Percentiles rank a stretch among this genome's conserved stretches.
Evolutionary conservation across 2,888 invertebrate genomes (phyloP).

Genomic region (Himalopsyche kuldschensis): DNA sequence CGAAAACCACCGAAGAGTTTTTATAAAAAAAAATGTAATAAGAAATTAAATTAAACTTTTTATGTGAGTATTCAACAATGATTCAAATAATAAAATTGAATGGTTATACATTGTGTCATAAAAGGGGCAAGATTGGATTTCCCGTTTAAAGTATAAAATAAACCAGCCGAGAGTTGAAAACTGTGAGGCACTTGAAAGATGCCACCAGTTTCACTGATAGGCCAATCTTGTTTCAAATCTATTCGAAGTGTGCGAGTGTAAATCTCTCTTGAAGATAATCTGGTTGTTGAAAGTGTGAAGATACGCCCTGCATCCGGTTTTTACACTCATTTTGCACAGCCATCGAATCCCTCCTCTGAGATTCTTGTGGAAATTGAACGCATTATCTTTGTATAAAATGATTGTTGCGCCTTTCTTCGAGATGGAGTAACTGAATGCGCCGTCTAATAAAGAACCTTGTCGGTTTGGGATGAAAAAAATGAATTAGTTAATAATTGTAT

Average conservation of each 20-base stretch:
- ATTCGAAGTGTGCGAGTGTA: neutral
- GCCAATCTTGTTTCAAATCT: neutral
- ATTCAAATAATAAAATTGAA: too few species aligned
- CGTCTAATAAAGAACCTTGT: neutral
- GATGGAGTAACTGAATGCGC: neutral
- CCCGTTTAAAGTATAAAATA: too few species aligned
- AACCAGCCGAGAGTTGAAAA: too few species aligned
- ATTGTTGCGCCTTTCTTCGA: neutral
- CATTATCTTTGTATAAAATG: neutral
- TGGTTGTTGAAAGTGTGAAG: constrained; percentile 7
- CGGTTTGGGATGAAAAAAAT: neutral
- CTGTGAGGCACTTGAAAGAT: too few species aligned
- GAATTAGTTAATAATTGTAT: neutral
- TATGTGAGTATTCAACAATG: too few species aligned
- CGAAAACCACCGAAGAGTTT: too few species aligned
- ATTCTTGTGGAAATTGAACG: neutral
- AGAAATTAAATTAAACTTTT: too few species aligned
- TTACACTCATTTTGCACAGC: constrained; percentile 5
- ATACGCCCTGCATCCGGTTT: constrained; percentile 10
- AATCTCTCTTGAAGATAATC: neutral
- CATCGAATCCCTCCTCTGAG: constrained; percentile 1
- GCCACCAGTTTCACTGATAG: too few species aligned
- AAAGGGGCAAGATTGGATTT: too few species aligned
- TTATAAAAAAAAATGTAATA: too few species aligned
- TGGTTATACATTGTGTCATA: too few species aligned